Base-by-base conservation (phyloP, 2,888 invertebrate species). In the Caenorhabditis macrosperma region DNA sequence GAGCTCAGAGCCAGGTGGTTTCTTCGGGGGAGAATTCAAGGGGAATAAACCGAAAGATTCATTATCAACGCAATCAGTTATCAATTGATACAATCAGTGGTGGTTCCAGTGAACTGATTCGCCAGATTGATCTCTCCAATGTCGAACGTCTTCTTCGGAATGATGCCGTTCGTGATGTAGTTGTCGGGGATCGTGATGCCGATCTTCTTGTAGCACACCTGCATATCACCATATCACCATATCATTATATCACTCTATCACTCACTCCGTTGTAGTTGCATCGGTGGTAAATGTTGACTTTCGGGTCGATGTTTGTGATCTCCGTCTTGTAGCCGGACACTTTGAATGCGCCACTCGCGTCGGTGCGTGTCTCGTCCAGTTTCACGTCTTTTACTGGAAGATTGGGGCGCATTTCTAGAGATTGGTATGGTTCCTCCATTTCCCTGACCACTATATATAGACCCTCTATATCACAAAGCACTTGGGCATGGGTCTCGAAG, bases 191-290 rank as follows among this genome's bases (percentile, higher is more conserved):
- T 84, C 46, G 79, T 79, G 68, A 88, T 86, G 10, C 82, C 81
- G 68, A 89, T 52, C 68, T 88, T 88, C 52, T 84, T 82, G 61
- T 85, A 82, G 77, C 88, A 88, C 3, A 81, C 75, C 52, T 75
- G 41, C 10, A 50, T 28, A 38, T 6, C n/a, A n/a, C n/a, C n/a
- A n/a, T n/a, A n/a, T n/a, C n/a, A n/a, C n/a, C n/a, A n/a, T n/a
- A n/a, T n/a, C n/a, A n/a, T n/a, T n/a, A n/a, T n/a, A n/a, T n/a
- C n/a, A n/a, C n/a, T n/a, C n/a, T n/a, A 55, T 22, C 9, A 68
- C 57, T 41, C 30, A 71, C 59, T 6, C 72, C 72, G 0, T 61
- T 77, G 52, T 77, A 76, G 52, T 71, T 67, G 63, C 77, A 81
- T 24, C 50, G 57, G 61, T 81, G 78, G 28, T 74, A 75, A 15